phyloP scores from a whole-genome alignment of 2,888 invertebrate genomes.

The Sussaba pulchella region DNA sequence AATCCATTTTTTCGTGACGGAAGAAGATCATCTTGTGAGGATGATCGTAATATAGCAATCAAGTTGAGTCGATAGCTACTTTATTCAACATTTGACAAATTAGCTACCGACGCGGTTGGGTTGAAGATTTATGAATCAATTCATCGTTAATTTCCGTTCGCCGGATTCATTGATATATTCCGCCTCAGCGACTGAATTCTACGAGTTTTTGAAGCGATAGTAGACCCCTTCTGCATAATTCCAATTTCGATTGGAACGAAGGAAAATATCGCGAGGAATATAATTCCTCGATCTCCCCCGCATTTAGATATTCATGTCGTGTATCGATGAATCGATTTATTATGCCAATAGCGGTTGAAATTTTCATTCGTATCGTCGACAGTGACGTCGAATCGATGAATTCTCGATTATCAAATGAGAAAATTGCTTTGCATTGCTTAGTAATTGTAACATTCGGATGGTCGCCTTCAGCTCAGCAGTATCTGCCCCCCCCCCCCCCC shows the following conservation, averaged over 20 bases:
- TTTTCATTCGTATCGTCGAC: no score
- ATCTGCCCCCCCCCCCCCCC: background rate
- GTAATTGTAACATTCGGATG: conserved; percentile 24
- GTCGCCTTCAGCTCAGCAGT: background rate
- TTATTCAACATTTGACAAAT: no score
- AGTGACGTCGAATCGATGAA: conserved; percentile 15
- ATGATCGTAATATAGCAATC: no score
- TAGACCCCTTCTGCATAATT: background rate
- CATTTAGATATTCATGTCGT: background rate
- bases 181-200: no score
- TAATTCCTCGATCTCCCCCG: background rate
- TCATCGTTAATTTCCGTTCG: no score
- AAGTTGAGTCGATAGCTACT: no score
- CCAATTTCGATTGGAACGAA: background rate
- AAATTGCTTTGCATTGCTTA: conserved; percentile 10
- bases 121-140: no score
- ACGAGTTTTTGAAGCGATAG: background rate
- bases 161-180: no score
- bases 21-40: no score
- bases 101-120: no score
- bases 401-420: background rate
- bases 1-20: no score
- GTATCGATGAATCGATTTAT: background rate
- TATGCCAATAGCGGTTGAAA: background rate
- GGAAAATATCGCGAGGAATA: background rate